Evolutionary conservation across 2,797 vertebrate species (phyloP), one percentile per base, ranked within the genome.

Genomic region (Galago senegalensis): DNA sequence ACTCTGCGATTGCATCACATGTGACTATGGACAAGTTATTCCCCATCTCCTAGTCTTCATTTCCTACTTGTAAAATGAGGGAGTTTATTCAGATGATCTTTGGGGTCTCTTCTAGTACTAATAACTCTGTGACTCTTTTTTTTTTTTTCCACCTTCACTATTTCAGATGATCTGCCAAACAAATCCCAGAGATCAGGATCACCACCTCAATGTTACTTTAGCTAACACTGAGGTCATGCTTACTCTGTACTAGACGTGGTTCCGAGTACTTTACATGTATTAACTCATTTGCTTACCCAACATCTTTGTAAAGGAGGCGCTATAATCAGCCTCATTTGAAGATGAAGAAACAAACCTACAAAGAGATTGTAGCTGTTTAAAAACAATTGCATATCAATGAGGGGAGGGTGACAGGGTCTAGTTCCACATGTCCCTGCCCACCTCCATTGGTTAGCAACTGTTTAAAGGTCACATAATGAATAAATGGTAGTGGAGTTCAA

Each of bases 101-200:
- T 79, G 56, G 86, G 12, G 31, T 81, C 43, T 20, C 58, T 91
- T 93, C 46, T 46, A 65, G 61, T 69, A 88, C 58, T 46, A 58
- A 80, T 31, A 91, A 89, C 27, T 94, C 65, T 91, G 73, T 40
- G 16, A 86, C 23, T 49, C 14, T 69, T 72, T 67, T 79, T 75
- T 67, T 79, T 75, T 73, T 85, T 85, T 72, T n/a, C 31, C 49
- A 82, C 43, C 46, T 73, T 84, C 31, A 81, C 70, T 46, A 61
- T 81, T 93, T 96, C 37, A 89, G 37, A 61, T 92, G 43, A 93
- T 84, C 31, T 76, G 25, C 60, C 87, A 76, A 93, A 94, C 58
- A 75, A 95, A 93, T n/a, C n/a, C 0, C 0, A 92, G n/a, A 72
- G 65, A 77, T 93, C 46, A 92, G 56, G 25, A 94, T 90, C 43